Conservation (phyloP, 2,888 invertebrate genomes). For the Drosophila histrio region DNA sequence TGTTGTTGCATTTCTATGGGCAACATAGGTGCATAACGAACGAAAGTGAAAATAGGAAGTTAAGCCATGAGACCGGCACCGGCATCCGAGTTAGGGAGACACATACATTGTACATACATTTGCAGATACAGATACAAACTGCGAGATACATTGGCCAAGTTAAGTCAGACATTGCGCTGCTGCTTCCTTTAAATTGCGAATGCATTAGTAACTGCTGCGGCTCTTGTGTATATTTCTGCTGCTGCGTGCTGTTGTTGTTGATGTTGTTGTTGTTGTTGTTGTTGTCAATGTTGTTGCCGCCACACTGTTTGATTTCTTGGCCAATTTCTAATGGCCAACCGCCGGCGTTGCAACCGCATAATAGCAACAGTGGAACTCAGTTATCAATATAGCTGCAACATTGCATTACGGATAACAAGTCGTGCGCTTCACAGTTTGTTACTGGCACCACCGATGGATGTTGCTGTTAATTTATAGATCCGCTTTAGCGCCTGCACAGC, state of each 20-base stretch:
- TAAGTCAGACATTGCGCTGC: conserved; percentile 58
- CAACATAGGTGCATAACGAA: conserved; percentile 70
- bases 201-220: conserved; percentile 45
- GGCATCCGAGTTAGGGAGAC: conserved; percentile 40
- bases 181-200: conserved; percentile 63
- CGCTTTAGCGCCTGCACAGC: conserved; percentile 30
- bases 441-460: conserved; percentile 23
- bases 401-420: conserved; percentile 29
- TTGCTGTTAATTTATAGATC: conserved; percentile 67
- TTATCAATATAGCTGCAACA: conserved; percentile 45
- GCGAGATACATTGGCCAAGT: conserved; percentile 69
- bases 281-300: conserved; percentile 51
- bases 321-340: conserved; percentile 69
- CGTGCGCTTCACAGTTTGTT: conserved; percentile 37
- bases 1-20: conserved; percentile 60
- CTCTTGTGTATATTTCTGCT: background rate
- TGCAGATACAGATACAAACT: conserved; percentile 23
- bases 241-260: conserved; percentile 8
- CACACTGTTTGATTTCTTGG: conserved; percentile 70
- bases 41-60: conserved; percentile 81
- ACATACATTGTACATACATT: conserved; percentile 4
- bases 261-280: conserved; percentile 26
- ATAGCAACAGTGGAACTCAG: conserved; percentile 20
- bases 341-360: conserved; percentile 36
- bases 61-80: conserved; percentile 71